Evolutionary conservation across 2,797 vertebrate species (phyloP).

Genomic region (Epinephelus coioides): DNA sequence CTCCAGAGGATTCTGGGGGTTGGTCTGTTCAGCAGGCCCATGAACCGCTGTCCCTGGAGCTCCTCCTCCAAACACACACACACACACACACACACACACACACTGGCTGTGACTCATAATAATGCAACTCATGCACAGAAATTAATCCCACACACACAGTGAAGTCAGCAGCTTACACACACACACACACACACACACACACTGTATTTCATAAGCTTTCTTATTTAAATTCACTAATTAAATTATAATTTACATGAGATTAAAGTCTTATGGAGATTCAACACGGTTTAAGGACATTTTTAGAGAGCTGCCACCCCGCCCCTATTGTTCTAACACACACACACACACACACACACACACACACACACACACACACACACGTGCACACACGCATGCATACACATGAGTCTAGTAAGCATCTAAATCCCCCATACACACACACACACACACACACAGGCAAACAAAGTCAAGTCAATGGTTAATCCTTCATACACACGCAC

Average conservation of each 20-base stretch:
- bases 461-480: conserved; percentile 55
- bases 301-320: conserved; percentile 56
- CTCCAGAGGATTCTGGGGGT: conserved; percentile 28
- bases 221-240: conserved; percentile 73
- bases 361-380: conserved; percentile 5
- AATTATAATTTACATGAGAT: conserved; percentile 80
- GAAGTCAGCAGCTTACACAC: conserved; percentile 57
- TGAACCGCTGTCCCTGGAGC: conserved; percentile 20
- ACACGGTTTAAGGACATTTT: conserved; percentile 71
- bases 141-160: conserved; percentile 44
- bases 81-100: conserved; percentile 17
- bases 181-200: conserved; percentile 20
- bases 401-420: conserved; percentile 22
- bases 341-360: conserved; percentile 13
- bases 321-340: conserved; percentile 53
- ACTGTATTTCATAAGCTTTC: conserved; percentile 39
- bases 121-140: conserved; percentile 62
- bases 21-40: conserved; percentile 11
- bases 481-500: conserved; percentile 46
- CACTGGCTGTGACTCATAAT: conserved; percentile 47
- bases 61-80: conserved; percentile 13
- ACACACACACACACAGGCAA: conserved; percentile 27
- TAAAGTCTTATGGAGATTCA: conserved; percentile 75
- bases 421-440: conserved; percentile 13
- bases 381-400: conserved; percentile 5